Percentiles rank a stretch among this genome's conserved stretches.
Conservation (phyloP, 2,888 invertebrate genomes). For the Micoletzkya japonica region DNA sequence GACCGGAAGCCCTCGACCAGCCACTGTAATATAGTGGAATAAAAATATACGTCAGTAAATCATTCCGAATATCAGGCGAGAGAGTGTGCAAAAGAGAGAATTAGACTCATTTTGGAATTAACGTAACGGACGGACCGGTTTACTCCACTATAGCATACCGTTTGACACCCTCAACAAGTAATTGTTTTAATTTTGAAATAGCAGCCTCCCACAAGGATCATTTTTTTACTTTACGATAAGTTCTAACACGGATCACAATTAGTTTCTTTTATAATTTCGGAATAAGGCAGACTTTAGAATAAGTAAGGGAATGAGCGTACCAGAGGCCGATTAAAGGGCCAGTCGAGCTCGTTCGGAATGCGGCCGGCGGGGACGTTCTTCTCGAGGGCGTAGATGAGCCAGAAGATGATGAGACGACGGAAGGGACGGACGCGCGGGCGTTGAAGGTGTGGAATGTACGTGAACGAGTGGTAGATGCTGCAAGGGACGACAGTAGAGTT, state of each 20-base stretch:
- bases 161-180: slow-evolving; percentile 18
- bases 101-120: no score
- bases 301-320: slow-evolving; percentile 2
- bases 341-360: slow-evolving; percentile 30
- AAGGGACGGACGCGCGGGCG: slow-evolving; percentile 26
- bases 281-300: no score
- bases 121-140: background rate
- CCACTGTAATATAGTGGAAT: slow-evolving; percentile 8
- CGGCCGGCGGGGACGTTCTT: slow-evolving; percentile 30
- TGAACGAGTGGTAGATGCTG: slow-evolving; percentile 28
- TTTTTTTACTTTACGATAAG: no score
- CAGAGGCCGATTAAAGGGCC: slow-evolving; percentile 26
- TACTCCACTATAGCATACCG: slow-evolving; percentile 1
- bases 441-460: slow-evolving; percentile 7
- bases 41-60: no score
- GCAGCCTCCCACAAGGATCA: no score
- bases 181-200: no score
- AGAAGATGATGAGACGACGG: slow-evolving; percentile 25
- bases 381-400: slow-evolving; percentile 30
- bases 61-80: no score
- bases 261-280: no score
- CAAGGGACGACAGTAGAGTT: no score
- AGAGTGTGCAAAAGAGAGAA: no score
- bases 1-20: slow-evolving; percentile 6
- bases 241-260: no score